These are phyloP conservation scores for Aphyosemion australe DNA, from an alignment of 2,113 vertebrate genomes.

Conservation along the genomic window DNA sequence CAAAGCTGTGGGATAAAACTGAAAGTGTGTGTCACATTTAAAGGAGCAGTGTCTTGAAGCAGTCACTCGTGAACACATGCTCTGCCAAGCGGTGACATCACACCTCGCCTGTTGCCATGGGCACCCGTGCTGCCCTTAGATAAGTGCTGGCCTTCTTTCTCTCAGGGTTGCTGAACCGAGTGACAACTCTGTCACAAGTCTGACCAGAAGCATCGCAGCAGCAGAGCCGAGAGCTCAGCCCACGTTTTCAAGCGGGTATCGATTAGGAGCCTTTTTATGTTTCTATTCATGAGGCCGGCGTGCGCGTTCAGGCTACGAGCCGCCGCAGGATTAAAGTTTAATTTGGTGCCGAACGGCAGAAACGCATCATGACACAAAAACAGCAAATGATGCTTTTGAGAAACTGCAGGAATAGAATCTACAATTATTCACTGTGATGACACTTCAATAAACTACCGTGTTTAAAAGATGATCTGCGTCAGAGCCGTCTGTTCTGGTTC, in stretches of 20 bases:
- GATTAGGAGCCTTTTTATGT: slow-evolving; percentile 46
- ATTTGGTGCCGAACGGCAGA: slow-evolving; percentile 26
- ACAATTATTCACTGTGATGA: slow-evolving; percentile 32
- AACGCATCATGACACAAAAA: slow-evolving; percentile 9
- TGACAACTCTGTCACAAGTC: slow-evolving; percentile 69
- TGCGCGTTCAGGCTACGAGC: slow-evolving; percentile 20
- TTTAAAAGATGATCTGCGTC: slow-evolving; percentile 65
- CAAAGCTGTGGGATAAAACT: slow-evolving; percentile 42
- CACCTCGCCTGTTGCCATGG: slow-evolving; percentile 71
- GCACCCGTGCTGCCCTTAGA: slow-evolving; percentile 67
- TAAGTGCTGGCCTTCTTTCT: slow-evolving; percentile 61
- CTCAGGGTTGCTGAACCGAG: slow-evolving; percentile 48
- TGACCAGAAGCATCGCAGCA: slow-evolving; percentile 22
- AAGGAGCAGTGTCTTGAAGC: slow-evolving; percentile 53
- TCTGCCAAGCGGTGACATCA: slow-evolving; percentile 69
- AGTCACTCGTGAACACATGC: slow-evolving; percentile 67
- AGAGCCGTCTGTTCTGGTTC: slow-evolving; percentile 38
- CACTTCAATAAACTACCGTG: slow-evolving; percentile 59
- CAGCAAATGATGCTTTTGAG: slow-evolving; percentile 20
- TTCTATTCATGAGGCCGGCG: slow-evolving; percentile 46
- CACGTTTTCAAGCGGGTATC: slow-evolving; percentile 44
- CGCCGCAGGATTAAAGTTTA: slow-evolving; percentile 51
- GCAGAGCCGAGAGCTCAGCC: slow-evolving; percentile 13
- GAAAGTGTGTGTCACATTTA: slow-evolving; percentile 49
- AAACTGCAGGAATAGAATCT: slow-evolving; percentile 21